A percentile compares a stretch with the other conserved stretches of the same genome.
These are phyloP conservation scores for Crotalus adamanteus DNA, from an alignment of 2,797 vertebrate genomes.

Conservation along the genomic window DNA sequence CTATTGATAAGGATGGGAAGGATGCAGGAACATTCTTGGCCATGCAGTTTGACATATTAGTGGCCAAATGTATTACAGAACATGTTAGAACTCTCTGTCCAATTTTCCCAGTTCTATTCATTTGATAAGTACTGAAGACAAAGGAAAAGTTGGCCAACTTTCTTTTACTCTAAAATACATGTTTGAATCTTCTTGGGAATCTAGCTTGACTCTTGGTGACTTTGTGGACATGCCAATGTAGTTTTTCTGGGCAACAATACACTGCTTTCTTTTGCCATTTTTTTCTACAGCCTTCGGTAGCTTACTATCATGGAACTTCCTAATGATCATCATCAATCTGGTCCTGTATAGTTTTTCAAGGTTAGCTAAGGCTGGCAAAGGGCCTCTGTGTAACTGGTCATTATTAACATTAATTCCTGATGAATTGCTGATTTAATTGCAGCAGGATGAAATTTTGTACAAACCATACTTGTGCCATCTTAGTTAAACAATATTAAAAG, in stretches of 20 bases:
- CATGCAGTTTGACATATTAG: neutral
- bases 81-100: neutral
- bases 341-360: neutral
- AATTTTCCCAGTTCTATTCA: neutral
- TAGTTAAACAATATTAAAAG: neutral
- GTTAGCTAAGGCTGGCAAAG: neutral
- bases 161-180: neutral
- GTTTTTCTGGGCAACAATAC: neutral
- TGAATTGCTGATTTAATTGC: neutral
- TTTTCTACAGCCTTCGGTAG: neutral
- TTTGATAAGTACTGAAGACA: neutral
- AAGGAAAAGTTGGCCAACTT: neutral
- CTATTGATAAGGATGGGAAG: neutral
- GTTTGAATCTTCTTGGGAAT: neutral
- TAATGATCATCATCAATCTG: neutral
- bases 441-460: neutral
- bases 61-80: neutral
- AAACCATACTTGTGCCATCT: neutral
- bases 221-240: neutral
- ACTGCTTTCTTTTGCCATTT: neutral
- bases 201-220: neutral
- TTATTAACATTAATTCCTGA: neutral
- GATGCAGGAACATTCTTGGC: neutral
- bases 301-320: neutral
- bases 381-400: neutral